phyloP scores from a whole-genome alignment of 2,113 vertebrate species.

The Cervus canadensis region DNA sequence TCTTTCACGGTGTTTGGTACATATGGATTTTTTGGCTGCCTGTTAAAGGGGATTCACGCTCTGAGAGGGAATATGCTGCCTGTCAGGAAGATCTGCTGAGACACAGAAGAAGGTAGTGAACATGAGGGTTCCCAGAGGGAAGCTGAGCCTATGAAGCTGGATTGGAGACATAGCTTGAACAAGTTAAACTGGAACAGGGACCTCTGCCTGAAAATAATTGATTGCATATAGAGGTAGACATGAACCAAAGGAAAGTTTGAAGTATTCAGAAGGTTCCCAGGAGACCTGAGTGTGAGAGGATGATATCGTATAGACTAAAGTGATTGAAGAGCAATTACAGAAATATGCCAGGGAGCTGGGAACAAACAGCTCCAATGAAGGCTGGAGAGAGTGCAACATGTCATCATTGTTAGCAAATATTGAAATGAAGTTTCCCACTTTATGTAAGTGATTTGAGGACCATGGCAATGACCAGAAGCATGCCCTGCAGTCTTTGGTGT shows the following conservation, averaged over 20 bases:
- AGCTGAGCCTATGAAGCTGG: not conserved
- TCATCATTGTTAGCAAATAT: not conserved
- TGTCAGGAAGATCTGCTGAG: not conserved
- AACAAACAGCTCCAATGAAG: not conserved
- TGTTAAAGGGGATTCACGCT: not conserved
- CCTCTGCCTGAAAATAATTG: not conserved
- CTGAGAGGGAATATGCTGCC: not conserved
- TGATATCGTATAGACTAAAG: not conserved
- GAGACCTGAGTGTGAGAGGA: not conserved
- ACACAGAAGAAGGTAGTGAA: not conserved
- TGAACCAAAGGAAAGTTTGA: not conserved
- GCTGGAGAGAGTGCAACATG: not conserved
- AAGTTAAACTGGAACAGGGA: not conserved
- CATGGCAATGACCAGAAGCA: not conserved
- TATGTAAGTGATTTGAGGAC: not conserved
- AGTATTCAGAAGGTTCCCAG: not conserved
- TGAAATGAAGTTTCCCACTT: not conserved
- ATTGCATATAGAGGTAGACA: not conserved
- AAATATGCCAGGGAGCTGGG: not conserved
- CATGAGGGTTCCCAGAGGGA: not conserved
- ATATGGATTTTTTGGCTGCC: not conserved
- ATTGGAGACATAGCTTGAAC: not conserved
- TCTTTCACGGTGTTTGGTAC: not conserved
- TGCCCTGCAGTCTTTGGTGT: not conserved
- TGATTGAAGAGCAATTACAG: not conserved